Conservation (phyloP, 2,888 invertebrate genomes). For the Cerastoderma edule region DNA sequence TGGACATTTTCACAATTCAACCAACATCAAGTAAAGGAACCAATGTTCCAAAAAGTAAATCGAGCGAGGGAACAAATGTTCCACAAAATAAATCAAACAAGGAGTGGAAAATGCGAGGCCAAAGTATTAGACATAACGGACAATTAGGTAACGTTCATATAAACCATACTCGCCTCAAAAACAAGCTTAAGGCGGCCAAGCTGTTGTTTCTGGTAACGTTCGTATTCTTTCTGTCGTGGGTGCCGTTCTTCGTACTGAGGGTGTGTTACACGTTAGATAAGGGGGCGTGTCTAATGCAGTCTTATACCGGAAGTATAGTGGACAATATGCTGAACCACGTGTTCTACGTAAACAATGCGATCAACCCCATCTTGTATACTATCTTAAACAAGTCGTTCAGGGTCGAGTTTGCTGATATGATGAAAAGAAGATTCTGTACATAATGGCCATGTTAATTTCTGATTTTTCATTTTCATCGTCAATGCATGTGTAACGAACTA, state of each 20-base stretch:
- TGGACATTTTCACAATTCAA: too few species aligned
- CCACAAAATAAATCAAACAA: background rate
- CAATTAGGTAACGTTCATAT: too few species aligned
- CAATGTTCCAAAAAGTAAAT: background rate
- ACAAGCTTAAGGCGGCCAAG: slow-evolving; percentile 64
- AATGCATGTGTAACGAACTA: too few species aligned
- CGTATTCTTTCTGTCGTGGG: slow-evolving; percentile 62
- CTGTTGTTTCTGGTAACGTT: slow-evolving; percentile 62
- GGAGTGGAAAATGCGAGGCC: background rate
- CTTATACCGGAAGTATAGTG: slow-evolving; percentile 26
- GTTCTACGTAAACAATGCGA: slow-evolving; percentile 63
- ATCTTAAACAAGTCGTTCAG: slow-evolving; percentile 60
- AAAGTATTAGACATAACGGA: too few species aligned
- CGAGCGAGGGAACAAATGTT: too few species aligned
- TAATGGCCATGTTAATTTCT: too few species aligned
- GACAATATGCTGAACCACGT: slow-evolving; percentile 53
- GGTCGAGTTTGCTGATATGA: too few species aligned
- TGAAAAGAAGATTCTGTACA: too few species aligned
- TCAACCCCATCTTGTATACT: slow-evolving; percentile 64
- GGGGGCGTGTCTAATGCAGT: slow-evolving; percentile 24
- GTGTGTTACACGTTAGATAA: slow-evolving; percentile 26
- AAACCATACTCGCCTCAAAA: too few species aligned
- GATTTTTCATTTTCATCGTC: too few species aligned
- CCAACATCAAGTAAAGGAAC: too few species aligned
- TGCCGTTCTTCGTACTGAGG: slow-evolving; percentile 60